These are phyloP conservation scores for Streptopelia turtur DNA, from an alignment of 2,797 vertebrate species.

Conservation along the genomic window DNA sequence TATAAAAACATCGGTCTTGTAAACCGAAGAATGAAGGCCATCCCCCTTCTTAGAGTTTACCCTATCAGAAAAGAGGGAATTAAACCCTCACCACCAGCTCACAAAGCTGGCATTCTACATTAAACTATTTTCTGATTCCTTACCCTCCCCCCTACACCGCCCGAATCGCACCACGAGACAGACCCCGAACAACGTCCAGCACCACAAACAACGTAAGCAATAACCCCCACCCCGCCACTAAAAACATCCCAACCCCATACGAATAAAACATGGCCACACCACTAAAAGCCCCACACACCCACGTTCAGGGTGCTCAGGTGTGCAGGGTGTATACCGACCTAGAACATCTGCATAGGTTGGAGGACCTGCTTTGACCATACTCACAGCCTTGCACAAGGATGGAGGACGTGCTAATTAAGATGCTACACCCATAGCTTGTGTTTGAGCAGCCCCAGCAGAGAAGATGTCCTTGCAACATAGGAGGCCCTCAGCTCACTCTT, in stretches of 20 bases:
- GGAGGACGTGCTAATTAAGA: neutral
- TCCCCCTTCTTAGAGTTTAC: too few relatives aligned
- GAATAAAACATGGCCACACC: neutral
- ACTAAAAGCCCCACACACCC: neutral
- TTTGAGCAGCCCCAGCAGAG: neutral
- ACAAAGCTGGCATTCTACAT: too few relatives aligned
- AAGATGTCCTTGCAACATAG: neutral
- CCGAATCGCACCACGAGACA: too few relatives aligned
- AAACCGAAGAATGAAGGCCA: too few relatives aligned
- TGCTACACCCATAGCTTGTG: neutral
- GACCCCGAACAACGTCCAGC: too few relatives aligned
- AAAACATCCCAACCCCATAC: rapidly evolving
- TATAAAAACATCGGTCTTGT: too few relatives aligned
- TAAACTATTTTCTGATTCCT: too few relatives aligned
- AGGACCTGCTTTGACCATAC: neutral
- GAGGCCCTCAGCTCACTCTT: neutral
- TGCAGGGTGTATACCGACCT: neutral
- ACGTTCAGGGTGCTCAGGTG: neutral
- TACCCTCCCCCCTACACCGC: too few relatives aligned
- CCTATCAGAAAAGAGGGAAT: too few relatives aligned
- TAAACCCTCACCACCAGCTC: too few relatives aligned
- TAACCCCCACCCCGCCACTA: too few relatives aligned
- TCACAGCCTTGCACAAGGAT: neutral
- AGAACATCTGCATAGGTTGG: rapidly evolving
- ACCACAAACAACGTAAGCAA: too few relatives aligned